Percentiles rank a stretch among this genome's conserved stretches.
phyloP scores from a whole-genome alignment of 30 jellyfish, hydroid and myxozoan genomes.

The Mastigias papua region DNA sequence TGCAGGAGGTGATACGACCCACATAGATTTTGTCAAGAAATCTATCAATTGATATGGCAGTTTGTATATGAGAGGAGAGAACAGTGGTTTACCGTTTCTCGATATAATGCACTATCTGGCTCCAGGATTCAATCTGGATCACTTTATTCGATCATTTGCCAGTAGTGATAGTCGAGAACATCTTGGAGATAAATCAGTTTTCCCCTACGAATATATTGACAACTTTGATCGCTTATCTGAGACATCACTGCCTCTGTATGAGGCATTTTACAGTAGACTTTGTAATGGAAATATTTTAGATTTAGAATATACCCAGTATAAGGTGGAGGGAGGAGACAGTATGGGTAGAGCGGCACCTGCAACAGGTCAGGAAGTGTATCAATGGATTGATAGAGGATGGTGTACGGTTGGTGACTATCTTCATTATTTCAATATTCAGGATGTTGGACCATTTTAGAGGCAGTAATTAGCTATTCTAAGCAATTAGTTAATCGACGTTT shows the following conservation, averaged over 20 bases:
- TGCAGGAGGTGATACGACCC: not conserved
- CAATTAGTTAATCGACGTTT: not conserved
- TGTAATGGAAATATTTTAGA: constrained; percentile 3
- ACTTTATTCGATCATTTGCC: constrained; percentile 9
- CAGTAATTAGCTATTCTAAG: not conserved
- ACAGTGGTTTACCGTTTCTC: not conserved
- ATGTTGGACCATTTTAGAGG: not conserved
- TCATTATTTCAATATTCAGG: not conserved
- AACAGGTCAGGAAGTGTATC: not conserved
- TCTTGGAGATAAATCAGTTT: not conserved
- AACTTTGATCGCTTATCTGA: not conserved
- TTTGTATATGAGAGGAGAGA: not conserved
- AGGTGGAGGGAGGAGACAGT: not conserved
- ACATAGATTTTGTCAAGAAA: not conserved
- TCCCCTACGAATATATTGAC: constrained; percentile 13
- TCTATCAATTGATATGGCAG: not conserved
- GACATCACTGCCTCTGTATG: constrained; percentile 17
- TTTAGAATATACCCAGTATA: not conserved
- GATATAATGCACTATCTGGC: constrained; percentile 30
- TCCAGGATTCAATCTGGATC: constrained; percentile 6
- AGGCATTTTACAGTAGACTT: constrained; percentile 6
- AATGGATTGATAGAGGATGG: not conserved
- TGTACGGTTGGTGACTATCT: not conserved
- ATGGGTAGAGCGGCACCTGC: not conserved
- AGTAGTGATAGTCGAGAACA: not conserved